A percentile compares a stretch with the other conserved stretches of the same genome.
Conservation (phyloP, 2,113 vertebrate genomes). For the Heteronetta atricapilla region DNA sequence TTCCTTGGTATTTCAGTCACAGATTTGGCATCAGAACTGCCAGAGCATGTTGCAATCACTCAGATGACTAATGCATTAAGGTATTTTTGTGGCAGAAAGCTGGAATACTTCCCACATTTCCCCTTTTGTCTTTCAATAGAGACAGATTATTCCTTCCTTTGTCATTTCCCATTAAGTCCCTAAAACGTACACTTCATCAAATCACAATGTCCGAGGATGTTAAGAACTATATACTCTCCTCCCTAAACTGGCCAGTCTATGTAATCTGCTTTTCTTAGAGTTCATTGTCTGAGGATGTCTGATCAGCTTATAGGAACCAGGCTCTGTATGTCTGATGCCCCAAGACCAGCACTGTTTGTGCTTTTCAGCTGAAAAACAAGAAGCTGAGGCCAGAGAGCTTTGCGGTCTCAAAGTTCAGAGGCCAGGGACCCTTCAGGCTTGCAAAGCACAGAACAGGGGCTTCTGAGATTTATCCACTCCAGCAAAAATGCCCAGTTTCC, state of each 20-base stretch:
- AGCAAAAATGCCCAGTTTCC: not conserved
- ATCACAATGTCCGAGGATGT: not conserved
- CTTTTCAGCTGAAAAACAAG: not conserved
- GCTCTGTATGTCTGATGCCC: not conserved
- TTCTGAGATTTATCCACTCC: not conserved
- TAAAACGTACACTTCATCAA: not conserved
- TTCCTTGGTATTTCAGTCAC: not conserved
- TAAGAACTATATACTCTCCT: not conserved
- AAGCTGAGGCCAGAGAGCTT: not conserved
- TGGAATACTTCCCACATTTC: not conserved
- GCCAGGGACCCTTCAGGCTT: not conserved
- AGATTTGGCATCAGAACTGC: not conserved
- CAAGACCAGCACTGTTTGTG: not conserved
- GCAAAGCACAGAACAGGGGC: not conserved
- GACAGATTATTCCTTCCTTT: not conserved
- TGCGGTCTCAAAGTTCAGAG: not conserved
- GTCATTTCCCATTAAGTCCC: not conserved
- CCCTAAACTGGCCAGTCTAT: not conserved
- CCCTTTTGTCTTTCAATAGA: constrained; percentile 5
- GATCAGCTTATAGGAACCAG: not conserved
- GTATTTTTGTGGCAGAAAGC: constrained; percentile 1
- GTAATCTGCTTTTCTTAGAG: not conserved
- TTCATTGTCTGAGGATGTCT: not conserved
- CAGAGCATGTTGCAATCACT: not conserved
- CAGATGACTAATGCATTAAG: not conserved